A percentile compares a stretch with the other conserved stretches of the same genome.
Conservation (phyloP, 2,113 vertebrate genomes). For the Elgaria multicarinata region DNA sequence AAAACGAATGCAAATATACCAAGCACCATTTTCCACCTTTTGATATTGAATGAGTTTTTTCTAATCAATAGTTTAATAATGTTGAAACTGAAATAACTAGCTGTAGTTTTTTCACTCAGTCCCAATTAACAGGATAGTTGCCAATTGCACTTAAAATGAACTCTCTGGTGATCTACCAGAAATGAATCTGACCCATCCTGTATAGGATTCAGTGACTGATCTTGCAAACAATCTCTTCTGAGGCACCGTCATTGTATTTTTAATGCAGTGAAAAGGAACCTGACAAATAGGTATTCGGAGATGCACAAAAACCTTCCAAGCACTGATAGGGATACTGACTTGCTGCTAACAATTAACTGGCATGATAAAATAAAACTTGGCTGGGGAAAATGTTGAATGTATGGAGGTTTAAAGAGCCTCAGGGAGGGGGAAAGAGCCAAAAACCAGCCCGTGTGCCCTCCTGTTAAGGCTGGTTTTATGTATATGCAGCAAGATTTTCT, state of each 20-base stretch:
- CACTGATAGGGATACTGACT: neutral
- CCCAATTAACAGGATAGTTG: neutral
- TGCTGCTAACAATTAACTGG: neutral
- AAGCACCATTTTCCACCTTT: neutral
- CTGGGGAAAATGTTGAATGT: neutral
- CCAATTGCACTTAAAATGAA: neutral
- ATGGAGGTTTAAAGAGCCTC: neutral
- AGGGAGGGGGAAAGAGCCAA: neutral
- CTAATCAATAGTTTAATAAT: neutral
- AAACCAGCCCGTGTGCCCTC: neutral
- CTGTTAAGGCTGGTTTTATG: constrained; percentile 52
- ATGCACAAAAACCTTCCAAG: neutral
- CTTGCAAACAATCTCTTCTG: neutral
- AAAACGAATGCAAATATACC: neutral
- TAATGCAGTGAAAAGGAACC: neutral
- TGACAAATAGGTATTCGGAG: neutral
- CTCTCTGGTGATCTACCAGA: neutral
- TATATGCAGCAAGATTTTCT: constrained; percentile 56
- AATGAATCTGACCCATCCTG: neutral
- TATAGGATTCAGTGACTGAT: neutral
- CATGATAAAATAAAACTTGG: neutral
- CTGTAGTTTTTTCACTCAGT: neutral
- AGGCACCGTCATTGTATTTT: neutral
- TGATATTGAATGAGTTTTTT: neutral
- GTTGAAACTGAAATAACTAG: neutral